A percentile compares a stretch with the other conserved stretches of the same genome.
phyloP scores from a whole-genome alignment of 2,797 vertebrate genomes.

The Arvicola amphibius region DNA sequence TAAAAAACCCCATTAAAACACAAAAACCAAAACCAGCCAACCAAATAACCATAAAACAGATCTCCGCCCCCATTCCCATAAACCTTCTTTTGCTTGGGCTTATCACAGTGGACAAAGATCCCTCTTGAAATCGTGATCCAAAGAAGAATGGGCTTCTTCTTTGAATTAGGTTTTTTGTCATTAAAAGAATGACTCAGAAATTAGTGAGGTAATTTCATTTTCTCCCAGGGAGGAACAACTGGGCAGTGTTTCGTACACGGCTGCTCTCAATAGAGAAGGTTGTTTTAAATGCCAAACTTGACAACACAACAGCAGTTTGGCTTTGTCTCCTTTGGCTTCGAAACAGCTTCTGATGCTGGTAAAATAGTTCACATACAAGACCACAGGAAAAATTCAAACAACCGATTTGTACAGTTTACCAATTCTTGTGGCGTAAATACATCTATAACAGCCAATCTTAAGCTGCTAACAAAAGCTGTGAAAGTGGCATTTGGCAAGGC shows the following conservation, averaged over 20 bases:
- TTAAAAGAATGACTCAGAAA: conserved; percentile 47
- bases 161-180: conserved; percentile 26
- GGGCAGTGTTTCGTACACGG: background rate
- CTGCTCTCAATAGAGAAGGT: background rate
- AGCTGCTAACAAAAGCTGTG: background rate
- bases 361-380: conserved; percentile 35
- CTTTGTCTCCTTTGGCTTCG: background rate
- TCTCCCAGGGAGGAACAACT: background rate
- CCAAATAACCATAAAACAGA: background rate
- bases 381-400: background rate
- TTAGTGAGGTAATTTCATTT: background rate
- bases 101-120: background rate
- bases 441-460: background rate
- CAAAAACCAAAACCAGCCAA: background rate
- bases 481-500: conserved; percentile 18
- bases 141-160: conserved; percentile 30
- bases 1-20: background rate
- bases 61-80: background rate
- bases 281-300: background rate
- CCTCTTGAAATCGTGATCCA: background rate
- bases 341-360: background rate
- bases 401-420: conserved; percentile 9
- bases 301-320: background rate
- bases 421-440: conserved; percentile 3
- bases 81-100: conserved; percentile 39